A percentile compares a stretch with the other conserved stretches of the same genome.
These are phyloP conservation scores for Drosophila sp. DNA, from an alignment of 1,140 invertebrate genomes.

Conservation along the genomic window DNA sequence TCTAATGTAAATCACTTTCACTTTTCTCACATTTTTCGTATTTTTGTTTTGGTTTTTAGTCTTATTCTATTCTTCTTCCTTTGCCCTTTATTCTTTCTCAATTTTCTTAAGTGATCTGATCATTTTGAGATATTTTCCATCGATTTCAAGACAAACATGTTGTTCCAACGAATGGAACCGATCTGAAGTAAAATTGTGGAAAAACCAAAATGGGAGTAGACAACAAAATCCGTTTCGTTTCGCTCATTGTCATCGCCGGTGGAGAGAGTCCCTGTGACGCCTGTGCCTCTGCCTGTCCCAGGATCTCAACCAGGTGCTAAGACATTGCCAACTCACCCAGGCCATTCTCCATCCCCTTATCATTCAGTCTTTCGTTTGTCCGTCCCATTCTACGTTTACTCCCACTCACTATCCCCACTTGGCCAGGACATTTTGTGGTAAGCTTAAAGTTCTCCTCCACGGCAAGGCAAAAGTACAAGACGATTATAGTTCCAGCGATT, in stretches of 20 bases:
- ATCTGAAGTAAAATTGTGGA: too few relatives aligned
- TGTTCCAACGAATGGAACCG: too few relatives aligned
- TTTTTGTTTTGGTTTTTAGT: too few relatives aligned
- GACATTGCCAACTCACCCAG: constrained; percentile 30
- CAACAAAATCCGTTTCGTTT: constrained; percentile 32
- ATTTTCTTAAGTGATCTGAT: too few relatives aligned
- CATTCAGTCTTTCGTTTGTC: not conserved
- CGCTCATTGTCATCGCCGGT: constrained; percentile 22
- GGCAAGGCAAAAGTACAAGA: constrained; percentile 58
- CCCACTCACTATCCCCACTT: constrained; percentile 33
- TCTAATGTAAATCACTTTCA: too few relatives aligned
- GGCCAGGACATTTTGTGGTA: constrained; percentile 62
- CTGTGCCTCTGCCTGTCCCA: not conserved
- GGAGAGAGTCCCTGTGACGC: not conserved
- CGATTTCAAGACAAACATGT: too few relatives aligned
- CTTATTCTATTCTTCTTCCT: too few relatives aligned
- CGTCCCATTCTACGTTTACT: not conserved
- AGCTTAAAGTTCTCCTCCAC: constrained; percentile 62
- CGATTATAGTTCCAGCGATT: constrained; percentile 56
- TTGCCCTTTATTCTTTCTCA: too few relatives aligned
- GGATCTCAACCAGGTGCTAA: constrained; percentile 36
- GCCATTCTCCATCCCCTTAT: not conserved
- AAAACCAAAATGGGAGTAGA: not conserved
- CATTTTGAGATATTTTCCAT: too few relatives aligned
- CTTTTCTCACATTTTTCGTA: too few relatives aligned